These are phyloP conservation scores for Poeciliopsis occidentalis DNA, from an alignment of 2,113 vertebrate species.

Conservation along the genomic window DNA sequence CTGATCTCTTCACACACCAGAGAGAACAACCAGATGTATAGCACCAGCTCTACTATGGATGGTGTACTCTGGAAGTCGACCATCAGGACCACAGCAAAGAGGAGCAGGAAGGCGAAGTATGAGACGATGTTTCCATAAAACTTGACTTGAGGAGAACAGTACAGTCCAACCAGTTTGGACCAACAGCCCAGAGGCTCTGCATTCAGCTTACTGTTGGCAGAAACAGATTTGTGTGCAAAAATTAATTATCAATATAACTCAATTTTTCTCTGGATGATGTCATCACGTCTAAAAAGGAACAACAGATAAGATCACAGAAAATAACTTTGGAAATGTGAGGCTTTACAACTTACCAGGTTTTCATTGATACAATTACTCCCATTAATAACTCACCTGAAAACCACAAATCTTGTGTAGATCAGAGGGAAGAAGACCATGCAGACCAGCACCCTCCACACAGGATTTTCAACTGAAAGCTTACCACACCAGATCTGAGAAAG, in stretches of 20 bases:
- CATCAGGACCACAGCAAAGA: conserved; percentile 92
- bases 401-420: conserved; percentile 86
- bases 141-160: conserved; percentile 85
- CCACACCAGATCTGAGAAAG: conserved; percentile 98
- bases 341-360: not conserved
- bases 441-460: conserved; percentile 83
- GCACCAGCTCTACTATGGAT: conserved; percentile 82
- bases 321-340: not conserved
- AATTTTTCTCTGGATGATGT: conserved; percentile 68
- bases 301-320: not conserved
- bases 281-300: conserved; percentile 69
- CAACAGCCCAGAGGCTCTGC: conserved; percentile 64
- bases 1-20: conserved; percentile 91
- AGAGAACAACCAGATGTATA: conserved; percentile 92
- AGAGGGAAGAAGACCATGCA: conserved; percentile 89
- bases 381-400: conserved; percentile 85
- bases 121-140: conserved; percentile 92
- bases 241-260: not conserved
- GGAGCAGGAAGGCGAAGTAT: conserved; percentile 92
- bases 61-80: conserved; percentile 90
- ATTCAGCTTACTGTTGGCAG: conserved; percentile 27
- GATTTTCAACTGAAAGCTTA: conserved; percentile 87
- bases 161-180: conserved; percentile 79
- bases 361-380: not conserved
- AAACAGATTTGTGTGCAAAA: not conserved